Conservation (phyloP, 2,888 invertebrate genomes). For the Salpingus planirostris region DNA sequence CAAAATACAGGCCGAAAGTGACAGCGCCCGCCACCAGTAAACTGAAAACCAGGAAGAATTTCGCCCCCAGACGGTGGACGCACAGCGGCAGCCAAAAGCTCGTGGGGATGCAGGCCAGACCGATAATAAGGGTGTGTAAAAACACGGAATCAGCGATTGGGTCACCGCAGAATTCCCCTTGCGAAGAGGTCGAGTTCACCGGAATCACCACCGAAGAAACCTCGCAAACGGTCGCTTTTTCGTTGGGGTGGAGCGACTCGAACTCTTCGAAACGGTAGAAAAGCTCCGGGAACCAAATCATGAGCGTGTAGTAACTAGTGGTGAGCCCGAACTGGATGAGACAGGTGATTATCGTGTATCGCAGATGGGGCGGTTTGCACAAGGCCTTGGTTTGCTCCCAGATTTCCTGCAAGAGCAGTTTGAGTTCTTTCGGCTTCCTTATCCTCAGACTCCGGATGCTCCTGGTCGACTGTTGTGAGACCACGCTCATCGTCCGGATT, state of each 20-base stretch:
- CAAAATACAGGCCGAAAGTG: slow-evolving; percentile 67
- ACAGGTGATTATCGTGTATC: slow-evolving; percentile 67
- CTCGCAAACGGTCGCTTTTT: slow-evolving; percentile 66
- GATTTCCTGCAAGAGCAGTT: slow-evolving; percentile 58
- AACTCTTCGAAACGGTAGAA: slow-evolving; percentile 76
- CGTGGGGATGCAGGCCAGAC: slow-evolving; percentile 71
- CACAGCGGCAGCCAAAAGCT: slow-evolving; percentile 71
- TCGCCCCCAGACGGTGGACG: slow-evolving; percentile 70
- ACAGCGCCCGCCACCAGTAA: slow-evolving; percentile 63
- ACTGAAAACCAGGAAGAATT: slow-evolving; percentile 74
- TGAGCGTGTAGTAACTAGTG: slow-evolving; percentile 81
- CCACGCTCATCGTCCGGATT: slow-evolving; percentile 53
- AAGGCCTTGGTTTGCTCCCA: slow-evolving; percentile 67
- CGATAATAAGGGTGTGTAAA: slow-evolving; percentile 69
- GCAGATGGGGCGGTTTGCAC: slow-evolving; percentile 64
- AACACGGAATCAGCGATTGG: slow-evolving; percentile 60
- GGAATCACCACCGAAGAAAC: slow-evolving; percentile 58
- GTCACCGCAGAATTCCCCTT: slow-evolving; percentile 53
- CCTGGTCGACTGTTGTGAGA: slow-evolving; percentile 54
- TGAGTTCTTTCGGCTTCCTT: slow-evolving; percentile 63
- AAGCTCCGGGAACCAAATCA: slow-evolving; percentile 88
- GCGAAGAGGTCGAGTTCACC: slow-evolving; percentile 28
- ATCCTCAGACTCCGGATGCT: slow-evolving; percentile 61
- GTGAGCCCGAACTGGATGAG: slow-evolving; percentile 77
- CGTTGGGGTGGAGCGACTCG: slow-evolving; percentile 56